Evolutionary conservation across 2,888 invertebrate species (phyloP).

Genomic region (Coenonympha glycerion): DNA sequence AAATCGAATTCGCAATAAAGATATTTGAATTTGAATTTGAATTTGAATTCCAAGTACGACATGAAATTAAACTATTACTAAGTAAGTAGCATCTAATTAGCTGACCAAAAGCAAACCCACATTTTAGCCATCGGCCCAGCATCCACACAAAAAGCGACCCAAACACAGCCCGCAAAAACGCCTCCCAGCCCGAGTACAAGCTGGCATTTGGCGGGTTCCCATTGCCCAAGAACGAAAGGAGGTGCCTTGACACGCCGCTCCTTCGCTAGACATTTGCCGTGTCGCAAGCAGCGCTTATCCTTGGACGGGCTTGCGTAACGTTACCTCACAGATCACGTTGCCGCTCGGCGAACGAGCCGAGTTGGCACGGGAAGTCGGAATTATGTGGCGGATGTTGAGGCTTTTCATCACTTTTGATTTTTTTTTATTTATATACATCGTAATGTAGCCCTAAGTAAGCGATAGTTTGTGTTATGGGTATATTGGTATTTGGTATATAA

Average conservation of each 20-base stretch:
- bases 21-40: too few species aligned
- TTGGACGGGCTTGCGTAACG: slow-evolving; percentile 41
- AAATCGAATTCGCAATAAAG: too few species aligned
- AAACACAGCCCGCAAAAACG: too few species aligned
- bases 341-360: slow-evolving; percentile 13
- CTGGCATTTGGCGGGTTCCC: slow-evolving; percentile 51
- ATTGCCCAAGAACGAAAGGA: slow-evolving; percentile 62
- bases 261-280: slow-evolving; percentile 63
- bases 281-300: slow-evolving; percentile 38
- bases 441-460: too few species aligned
- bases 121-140: too few species aligned
- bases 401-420: background rate
- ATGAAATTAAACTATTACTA: too few species aligned
- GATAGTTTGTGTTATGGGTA: too few species aligned
- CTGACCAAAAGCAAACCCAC: too few species aligned
- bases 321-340: slow-evolving; percentile 36
- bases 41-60: too few species aligned
- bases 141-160: slow-evolving; percentile 19
- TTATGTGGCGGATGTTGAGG: slow-evolving; percentile 7
- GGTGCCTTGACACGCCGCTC: slow-evolving; percentile 60
- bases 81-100: too few species aligned
- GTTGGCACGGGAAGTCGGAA: slow-evolving; percentile 22
- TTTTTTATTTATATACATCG: background rate
- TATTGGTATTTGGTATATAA: too few species aligned
- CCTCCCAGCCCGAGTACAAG: slow-evolving; percentile 16